phyloP scores from a whole-genome alignment of 2,113 vertebrate genomes.

The Aythya baeri region DNA sequence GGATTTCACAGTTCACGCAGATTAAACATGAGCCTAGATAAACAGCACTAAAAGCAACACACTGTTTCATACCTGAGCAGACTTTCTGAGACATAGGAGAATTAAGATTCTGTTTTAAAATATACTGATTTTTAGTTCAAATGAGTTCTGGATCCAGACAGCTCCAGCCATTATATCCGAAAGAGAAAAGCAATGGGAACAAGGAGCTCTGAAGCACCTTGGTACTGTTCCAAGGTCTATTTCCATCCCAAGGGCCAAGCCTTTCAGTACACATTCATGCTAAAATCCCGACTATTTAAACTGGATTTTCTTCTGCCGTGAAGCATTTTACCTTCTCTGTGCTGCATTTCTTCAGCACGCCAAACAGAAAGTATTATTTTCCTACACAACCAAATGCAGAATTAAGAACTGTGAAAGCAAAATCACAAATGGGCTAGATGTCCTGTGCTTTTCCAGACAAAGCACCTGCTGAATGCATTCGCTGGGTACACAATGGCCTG shows the following conservation, averaged over 20 bases:
- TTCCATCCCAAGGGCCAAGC: neutral
- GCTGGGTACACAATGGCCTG: neutral
- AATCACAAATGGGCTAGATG: neutral
- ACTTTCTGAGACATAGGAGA: neutral
- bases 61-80: neutral
- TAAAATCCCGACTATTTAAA: neutral
- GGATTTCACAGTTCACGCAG: neutral
- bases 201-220: neutral
- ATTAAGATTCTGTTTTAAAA: neutral
- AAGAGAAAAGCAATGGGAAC: slow-evolving; percentile 20
- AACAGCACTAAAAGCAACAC: neutral
- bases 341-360: neutral
- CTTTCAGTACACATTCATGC: neutral
- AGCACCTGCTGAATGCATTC: neutral
- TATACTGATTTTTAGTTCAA: neutral
- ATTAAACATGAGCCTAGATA: slow-evolving; percentile 1
- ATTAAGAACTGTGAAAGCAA: neutral
- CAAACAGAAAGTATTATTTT: neutral
- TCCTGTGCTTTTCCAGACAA: neutral
- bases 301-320: neutral
- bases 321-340: neutral
- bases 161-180: neutral
- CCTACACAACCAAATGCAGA: neutral
- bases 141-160: neutral
- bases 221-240: slow-evolving; percentile 5